phyloP scores from a whole-genome alignment of 2,797 vertebrate species.

The Lateolabrax maculatus region DNA sequence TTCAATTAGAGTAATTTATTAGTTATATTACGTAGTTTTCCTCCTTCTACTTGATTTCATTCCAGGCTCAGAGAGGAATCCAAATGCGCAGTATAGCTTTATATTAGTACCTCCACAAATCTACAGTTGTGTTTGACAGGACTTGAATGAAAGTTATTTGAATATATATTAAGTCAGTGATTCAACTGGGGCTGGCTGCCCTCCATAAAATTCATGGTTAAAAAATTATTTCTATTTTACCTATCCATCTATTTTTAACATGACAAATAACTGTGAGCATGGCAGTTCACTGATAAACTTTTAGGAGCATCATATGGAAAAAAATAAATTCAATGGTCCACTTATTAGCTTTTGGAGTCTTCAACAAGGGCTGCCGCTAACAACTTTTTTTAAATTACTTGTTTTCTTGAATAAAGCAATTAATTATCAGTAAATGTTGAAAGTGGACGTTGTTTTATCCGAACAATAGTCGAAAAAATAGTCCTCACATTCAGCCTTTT shows the following conservation, averaged over 20 bases:
- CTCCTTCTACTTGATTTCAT: constrained; percentile 12
- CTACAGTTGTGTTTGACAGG: constrained; percentile 32
- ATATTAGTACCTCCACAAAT: constrained; percentile 36
- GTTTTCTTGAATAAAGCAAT: not conserved
- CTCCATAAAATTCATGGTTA: constrained; percentile 5
- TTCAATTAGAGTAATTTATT: constrained; percentile 34
- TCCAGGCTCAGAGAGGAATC: constrained; percentile 20
- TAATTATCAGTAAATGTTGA: not conserved
- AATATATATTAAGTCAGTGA: constrained; percentile 53
- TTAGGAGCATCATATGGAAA: not conserved
- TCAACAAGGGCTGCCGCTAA: not conserved
- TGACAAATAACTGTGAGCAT: not conserved
- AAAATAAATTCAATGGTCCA: not conserved
- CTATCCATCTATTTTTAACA: constrained; percentile 8
- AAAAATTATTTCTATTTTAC: constrained; percentile 4
- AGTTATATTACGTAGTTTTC: constrained; percentile 30
- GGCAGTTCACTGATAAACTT: not conserved
- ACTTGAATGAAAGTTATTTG: constrained; percentile 51
- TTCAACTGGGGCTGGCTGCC: constrained; percentile 6
- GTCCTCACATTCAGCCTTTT: no score
- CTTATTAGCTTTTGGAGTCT: not conserved
- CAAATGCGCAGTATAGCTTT: constrained; percentile 27
- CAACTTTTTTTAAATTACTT: not conserved
- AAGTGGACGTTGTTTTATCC: not conserved
- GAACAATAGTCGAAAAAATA: not conserved